Base-by-base conservation (phyloP, 1,140 invertebrate species). In the Prorops nasuta region DNA sequence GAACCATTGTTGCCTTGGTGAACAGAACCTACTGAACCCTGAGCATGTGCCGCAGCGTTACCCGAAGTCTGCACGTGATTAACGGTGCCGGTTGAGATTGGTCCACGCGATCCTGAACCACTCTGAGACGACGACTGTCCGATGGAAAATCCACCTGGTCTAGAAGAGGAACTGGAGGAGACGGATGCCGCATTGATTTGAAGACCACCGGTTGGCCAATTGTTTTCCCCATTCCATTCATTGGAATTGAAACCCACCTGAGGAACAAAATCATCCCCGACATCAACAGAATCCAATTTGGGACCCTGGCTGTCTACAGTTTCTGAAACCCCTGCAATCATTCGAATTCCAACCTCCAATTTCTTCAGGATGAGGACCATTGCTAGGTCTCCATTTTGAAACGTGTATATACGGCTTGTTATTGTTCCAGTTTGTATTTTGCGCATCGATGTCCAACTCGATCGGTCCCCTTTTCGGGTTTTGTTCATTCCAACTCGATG, bases 111-210 rank as follows among this genome's bases (percentile, higher is more conserved):
- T 22, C 1, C 19, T 21, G 40, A 56, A 42, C 10, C n/a, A 9
- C 58, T 55, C 19, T 71, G 51, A 1, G 64, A 53, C 1, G 60
- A 53, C 1, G 63, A 66, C 20, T 66, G 60, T n/a, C 63, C 37
- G 22, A 61, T 54, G 1, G 67, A 58, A 19, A 63, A 52, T 12
- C 60, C 64, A 36, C 58, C 54, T 17, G 44, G 18, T 10, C 60
- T 51, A 0, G 67, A 66, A 3, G 57, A 55, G 2, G 58, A 50
- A 2, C 53, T 57, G 1, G 63, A 63, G 22, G 46, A 24, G 12
- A 9, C n/a, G 35, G 49, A 28, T n/a, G 34, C 18, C 18, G 14
- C 14, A n/a, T 18, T 15, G 7, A 44, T 10, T 19, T 10, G 15
- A 31, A 28, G n/a, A 18, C 1, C 7, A 36, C n/a, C n/a, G n/a